These are phyloP conservation scores for Eueides isabella DNA, from an alignment of 1,140 invertebrate genomes.

Conservation along the genomic window DNA sequence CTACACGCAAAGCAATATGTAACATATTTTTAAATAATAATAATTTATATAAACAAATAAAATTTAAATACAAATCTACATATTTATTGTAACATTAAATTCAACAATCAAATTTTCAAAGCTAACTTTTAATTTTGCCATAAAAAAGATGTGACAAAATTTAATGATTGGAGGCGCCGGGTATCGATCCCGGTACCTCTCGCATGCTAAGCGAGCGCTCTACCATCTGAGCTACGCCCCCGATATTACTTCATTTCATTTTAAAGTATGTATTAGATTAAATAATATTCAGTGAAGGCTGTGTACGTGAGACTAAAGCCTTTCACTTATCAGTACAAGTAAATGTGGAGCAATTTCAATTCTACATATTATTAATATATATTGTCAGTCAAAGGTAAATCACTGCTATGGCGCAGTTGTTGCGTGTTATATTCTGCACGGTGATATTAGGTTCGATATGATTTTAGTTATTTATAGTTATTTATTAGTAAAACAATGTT, in stretches of 20 bases:
- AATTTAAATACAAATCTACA: too few relatives aligned
- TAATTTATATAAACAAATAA: too few relatives aligned
- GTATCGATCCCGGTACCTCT: constrained; percentile 93
- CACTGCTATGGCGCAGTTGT: background rate
- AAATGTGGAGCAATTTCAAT: background rate
- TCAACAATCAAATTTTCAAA: too few relatives aligned
- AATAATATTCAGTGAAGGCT: background rate
- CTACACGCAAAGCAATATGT: too few relatives aligned
- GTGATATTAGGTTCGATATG: background rate
- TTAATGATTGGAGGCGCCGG: constrained; percentile 48
- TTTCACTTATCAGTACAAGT: constrained; percentile 32
- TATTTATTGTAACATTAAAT: too few relatives aligned
- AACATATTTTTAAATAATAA: too few relatives aligned
- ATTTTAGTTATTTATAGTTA: too few relatives aligned
- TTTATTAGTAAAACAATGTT: too few relatives aligned
- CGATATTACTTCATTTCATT: constrained; percentile 25
- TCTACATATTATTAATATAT: background rate
- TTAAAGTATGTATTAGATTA: background rate
- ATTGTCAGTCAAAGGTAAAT: background rate
- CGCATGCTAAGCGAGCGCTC: constrained; percentile 94
- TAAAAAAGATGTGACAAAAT: background rate
- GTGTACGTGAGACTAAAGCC: constrained; percentile 24
- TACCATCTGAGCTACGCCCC: constrained; percentile 81
- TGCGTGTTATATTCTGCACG: background rate
- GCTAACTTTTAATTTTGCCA: too few relatives aligned